Evolutionary conservation across 2,888 invertebrate genomes (phyloP).

Genomic region (Uloborus plumipes): DNA sequence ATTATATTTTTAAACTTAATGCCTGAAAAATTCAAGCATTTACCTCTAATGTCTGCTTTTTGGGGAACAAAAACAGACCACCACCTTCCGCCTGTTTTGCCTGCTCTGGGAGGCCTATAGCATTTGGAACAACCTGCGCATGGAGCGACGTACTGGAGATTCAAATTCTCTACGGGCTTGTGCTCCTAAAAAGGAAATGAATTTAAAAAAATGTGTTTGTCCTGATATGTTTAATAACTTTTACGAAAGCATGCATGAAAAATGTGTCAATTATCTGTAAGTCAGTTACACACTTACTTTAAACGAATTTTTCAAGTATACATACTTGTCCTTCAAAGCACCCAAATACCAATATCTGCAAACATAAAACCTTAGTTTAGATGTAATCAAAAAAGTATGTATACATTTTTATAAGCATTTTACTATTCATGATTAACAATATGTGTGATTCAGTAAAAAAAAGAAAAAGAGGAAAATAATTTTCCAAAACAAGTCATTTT

Average conservation of each 20-base stretch:
- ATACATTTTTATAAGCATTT: not conserved
- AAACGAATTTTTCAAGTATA: constrained; percentile 77
- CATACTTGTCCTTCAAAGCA: constrained; percentile 80
- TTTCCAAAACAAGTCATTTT: too few species aligned
- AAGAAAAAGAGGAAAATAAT: too few species aligned
- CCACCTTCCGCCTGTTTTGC: constrained; percentile 70
- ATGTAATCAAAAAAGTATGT: not conserved
- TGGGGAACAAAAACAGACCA: constrained; percentile 74
- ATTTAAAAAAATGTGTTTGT: too few species aligned
- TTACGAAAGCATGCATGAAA: too few species aligned
- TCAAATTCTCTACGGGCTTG: constrained; percentile 75
- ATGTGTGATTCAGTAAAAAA: not conserved
- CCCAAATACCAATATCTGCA: constrained; percentile 89
- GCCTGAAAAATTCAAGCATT: not conserved
- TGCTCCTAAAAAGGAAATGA: constrained; percentile 72
- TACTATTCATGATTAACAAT: not conserved
- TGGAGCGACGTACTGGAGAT: constrained; percentile 82
- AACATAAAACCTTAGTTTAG: constrained; percentile 12
- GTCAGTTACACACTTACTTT: constrained; percentile 35
- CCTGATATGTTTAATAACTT: too few species aligned
- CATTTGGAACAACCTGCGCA: constrained; percentile 88
- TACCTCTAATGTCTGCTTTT: constrained; percentile 67
- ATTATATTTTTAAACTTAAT: too few species aligned
- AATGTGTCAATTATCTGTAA: too few species aligned
- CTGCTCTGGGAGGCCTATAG: constrained; percentile 68